phyloP scores from a whole-genome alignment of 2,113 vertebrate species.

The Oncorhynchus masou region DNA sequence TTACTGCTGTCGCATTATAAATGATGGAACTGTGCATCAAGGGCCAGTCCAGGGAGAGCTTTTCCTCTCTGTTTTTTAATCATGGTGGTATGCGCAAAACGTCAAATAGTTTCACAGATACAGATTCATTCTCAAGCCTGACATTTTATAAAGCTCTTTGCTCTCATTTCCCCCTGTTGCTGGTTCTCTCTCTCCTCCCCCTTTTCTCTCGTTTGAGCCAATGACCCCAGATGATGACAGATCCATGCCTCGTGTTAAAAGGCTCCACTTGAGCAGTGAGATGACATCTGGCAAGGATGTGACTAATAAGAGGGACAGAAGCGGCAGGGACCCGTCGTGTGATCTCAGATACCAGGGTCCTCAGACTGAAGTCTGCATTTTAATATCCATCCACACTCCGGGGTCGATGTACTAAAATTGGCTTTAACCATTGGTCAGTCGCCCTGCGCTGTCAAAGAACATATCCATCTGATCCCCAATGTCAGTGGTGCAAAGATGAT shows the following conservation, averaged over 20 bases:
- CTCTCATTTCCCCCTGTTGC: neutral
- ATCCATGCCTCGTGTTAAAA: constrained; percentile 4
- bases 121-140: constrained; percentile 27
- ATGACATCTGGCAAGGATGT: constrained; percentile 42
- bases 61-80: constrained; percentile 27
- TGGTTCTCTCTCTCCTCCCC: neutral
- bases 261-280: constrained; percentile 52
- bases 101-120: neutral
- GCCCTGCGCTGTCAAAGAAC: neutral
- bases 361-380: constrained; percentile 18
- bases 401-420: constrained; percentile 27
- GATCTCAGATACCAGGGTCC: constrained; percentile 45
- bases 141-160: constrained; percentile 1
- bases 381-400: constrained; percentile 9
- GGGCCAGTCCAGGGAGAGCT: neutral
- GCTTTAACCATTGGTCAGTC: neutral
- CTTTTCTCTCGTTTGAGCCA: constrained; percentile 18
- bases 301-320: constrained; percentile 47
- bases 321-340: constrained; percentile 48
- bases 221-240: neutral
- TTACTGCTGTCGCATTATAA: neutral
- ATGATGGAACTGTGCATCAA: neutral
- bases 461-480: too few species aligned
- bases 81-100: neutral
- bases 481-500: too few species aligned